These are phyloP conservation scores for Caenorhabditis sp. DNA, from an alignment of 2,888 invertebrate species.

Conservation along the genomic window DNA sequence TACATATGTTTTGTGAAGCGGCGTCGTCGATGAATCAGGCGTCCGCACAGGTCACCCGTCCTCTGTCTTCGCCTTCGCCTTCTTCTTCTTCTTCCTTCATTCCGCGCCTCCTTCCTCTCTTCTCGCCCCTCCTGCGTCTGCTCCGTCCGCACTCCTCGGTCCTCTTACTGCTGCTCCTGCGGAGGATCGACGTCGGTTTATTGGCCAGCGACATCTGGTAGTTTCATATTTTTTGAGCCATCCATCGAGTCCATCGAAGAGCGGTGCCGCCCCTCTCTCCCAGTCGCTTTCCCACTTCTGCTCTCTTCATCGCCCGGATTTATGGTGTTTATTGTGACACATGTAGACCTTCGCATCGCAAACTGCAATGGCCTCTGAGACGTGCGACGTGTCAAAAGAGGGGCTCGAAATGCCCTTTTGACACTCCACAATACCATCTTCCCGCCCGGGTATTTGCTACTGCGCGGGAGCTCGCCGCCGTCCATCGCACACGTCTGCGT, in stretches of 20 bases:
- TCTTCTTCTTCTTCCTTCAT: background rate
- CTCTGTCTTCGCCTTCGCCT: too few relatives aligned
- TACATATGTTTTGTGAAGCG: slow-evolving; percentile 44
- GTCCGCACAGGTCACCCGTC: slow-evolving; percentile 33
- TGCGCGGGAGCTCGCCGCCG: slow-evolving; percentile 34
- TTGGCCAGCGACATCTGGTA: slow-evolving; percentile 59
- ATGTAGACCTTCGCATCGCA: slow-evolving; percentile 25
- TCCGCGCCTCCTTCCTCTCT: background rate
- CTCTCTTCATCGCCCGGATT: slow-evolving; percentile 37
- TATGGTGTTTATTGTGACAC: slow-evolving; percentile 60
- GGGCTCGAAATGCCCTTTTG: slow-evolving; percentile 55
- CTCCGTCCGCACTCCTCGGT: background rate
- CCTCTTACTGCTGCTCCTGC: too few relatives aligned
- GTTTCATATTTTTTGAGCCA: slow-evolving; percentile 54
- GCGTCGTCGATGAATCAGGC: slow-evolving; percentile 47
- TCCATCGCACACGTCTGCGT: slow-evolving; percentile 29
- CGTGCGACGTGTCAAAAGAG: slow-evolving; percentile 9
- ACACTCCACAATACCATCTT: slow-evolving; percentile 37
- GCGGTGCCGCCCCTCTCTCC: slow-evolving; percentile 6
- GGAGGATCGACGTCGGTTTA: slow-evolving; percentile 41
- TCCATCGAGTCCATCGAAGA: slow-evolving; percentile 35
- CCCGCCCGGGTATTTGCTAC: slow-evolving; percentile 41
- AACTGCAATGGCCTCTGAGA: slow-evolving; percentile 4
- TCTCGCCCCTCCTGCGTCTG: background rate
- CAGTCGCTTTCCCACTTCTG: slow-evolving; percentile 1